Base-by-base conservation (phyloP, 2,888 invertebrate species). In the Ceramica pisi region DNA sequence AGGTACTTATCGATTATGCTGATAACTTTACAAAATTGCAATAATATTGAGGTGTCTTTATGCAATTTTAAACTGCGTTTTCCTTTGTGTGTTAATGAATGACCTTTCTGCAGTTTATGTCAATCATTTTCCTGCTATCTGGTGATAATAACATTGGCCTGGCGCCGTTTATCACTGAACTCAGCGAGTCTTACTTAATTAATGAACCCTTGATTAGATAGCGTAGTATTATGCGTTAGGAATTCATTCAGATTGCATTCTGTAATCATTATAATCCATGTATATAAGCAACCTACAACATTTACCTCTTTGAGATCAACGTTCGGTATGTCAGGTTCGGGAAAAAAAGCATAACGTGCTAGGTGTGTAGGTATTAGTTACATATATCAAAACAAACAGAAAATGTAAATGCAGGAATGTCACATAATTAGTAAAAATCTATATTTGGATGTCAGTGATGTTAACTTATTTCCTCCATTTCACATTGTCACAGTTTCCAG, bases 91-190 rank as follows among this genome's bases (percentile, higher is more conserved):
- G 10, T 53, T 35, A 38, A 62, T 31, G 26, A 69, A 38, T 55
- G 59, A 80, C 75, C 67, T 69, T 53, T 70, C 14, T 35, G 46
- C 14, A 55, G 53, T 65, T 64, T 38, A 14, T 75, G 50, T 53
- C 41, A 56, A 67, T 71, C 60, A 64, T 70, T 64, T 75, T 53
- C 57, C 38, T 67, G 48, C 57, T 71, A 63, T 78, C 78, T 51
- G 26, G 38, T 67, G 62, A 31, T 75, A 70, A 50, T 69, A 80
- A 60, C 59, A 76, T 71, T 71, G 73, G 75, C 60, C 76, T 57
- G 78, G 75, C 81, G 69, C 67, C 79, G 81, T 56, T 61, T 79
- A 86, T 84, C 83, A 82, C 53, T 81, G 56, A 61, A 71, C 67
- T 67, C 41, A 56, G 41, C 50, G 19, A 64, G 41, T 71, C 51